Base-by-base conservation (phyloP, 1,140 invertebrate genomes). In the Apis cerana region DNA sequence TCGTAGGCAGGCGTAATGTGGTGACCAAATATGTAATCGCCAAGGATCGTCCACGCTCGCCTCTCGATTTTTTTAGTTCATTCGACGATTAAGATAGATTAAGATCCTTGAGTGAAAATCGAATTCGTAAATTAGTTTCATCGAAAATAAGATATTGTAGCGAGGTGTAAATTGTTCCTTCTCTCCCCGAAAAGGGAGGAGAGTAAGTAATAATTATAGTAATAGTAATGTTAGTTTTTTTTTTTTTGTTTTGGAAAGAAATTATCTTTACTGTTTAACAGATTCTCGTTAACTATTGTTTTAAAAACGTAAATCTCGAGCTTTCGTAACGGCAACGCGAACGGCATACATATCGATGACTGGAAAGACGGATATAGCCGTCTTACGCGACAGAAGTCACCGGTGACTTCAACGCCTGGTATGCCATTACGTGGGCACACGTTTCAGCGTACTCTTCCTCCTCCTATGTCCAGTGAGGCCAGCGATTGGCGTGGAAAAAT, bases 21-120 rank as follows among this genome's bases (percentile, higher is more conserved):
- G 23, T 86, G 74, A 89, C 90, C 90, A 91, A 92, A 91, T 90
- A 91, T 87, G 80, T 69, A 77, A 43, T 52, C 80, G 65, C 85
- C 90, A 92, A 91, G 89, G 90, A 88, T 90, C 74, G 23, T 56
- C 23, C 62, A 64, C 54, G 50, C 23, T 48, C 76, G 52, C 56
- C 50, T 56, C 19, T 21, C 13, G 3, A 67, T 33, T 33, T 12
- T n/a, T 82, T 17, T n/a, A 43, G 5, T 43, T n/a, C 9, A 54
- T 62, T 27, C 15, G 8, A 9, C 0, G 21, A 69, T 27, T 43
- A 23, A 17, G 23, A 43, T 7, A 27, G 27, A 27, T 27, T 27
- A 1, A 43, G 5, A 43, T 43, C 5, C 33, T 43, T 7, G 33
- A 7, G 5, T 0, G 33, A 43, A 43, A 7, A 7, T 43, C 33